A percentile compares a stretch with the other conserved stretches of the same genome.
Evolutionary conservation across 2,888 invertebrate genomes (phyloP).

Genomic region (Chesias legatella): DNA sequence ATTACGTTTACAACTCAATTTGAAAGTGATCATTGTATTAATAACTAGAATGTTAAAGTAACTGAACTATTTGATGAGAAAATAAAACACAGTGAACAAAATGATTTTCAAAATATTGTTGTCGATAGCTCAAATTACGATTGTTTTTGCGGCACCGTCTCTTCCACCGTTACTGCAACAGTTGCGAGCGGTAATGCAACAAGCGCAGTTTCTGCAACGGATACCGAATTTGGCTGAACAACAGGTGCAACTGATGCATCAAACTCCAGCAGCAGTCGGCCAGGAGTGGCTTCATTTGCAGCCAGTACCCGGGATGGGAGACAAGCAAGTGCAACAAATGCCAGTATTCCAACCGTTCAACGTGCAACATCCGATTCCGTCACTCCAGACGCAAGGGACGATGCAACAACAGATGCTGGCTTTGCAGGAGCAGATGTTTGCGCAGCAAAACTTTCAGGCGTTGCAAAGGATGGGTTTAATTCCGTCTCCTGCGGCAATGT

Average conservation of each 20-base stretch:
- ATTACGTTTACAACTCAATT: too few relatives aligned
- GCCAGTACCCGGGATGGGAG: slow-evolving; percentile 30
- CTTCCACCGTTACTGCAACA: slow-evolving; percentile 34
- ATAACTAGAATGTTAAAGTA: neutral
- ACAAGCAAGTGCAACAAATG: slow-evolving; percentile 10
- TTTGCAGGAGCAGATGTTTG: slow-evolving; percentile 22
- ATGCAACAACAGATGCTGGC: slow-evolving; percentile 23
- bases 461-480: slow-evolving; percentile 36
- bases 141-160: slow-evolving; percentile 42
- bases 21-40: too few relatives aligned
- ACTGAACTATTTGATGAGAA: neutral
- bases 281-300: slow-evolving; percentile 21
- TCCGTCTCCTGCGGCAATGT: slow-evolving; percentile 39
- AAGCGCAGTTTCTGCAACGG: slow-evolving; percentile 19
- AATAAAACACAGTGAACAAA: slow-evolving; percentile 12
- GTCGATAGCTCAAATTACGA: slow-evolving; percentile 34
- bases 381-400: slow-evolving; percentile 10
- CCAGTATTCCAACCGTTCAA: slow-evolving; percentile 5
- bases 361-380: too few relatives aligned
- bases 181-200: slow-evolving; percentile 30
- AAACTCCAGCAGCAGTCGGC: too few relatives aligned
- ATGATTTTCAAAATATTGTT: slow-evolving; percentile 28
- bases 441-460: slow-evolving; percentile 36
- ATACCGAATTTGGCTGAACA: slow-evolving; percentile 34
- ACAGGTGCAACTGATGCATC: slow-evolving; percentile 23